Percentiles rank a stretch among this genome's conserved stretches.
Conservation (phyloP, 2,113 vertebrate species). For the Peromyscus maniculatus region DNA sequence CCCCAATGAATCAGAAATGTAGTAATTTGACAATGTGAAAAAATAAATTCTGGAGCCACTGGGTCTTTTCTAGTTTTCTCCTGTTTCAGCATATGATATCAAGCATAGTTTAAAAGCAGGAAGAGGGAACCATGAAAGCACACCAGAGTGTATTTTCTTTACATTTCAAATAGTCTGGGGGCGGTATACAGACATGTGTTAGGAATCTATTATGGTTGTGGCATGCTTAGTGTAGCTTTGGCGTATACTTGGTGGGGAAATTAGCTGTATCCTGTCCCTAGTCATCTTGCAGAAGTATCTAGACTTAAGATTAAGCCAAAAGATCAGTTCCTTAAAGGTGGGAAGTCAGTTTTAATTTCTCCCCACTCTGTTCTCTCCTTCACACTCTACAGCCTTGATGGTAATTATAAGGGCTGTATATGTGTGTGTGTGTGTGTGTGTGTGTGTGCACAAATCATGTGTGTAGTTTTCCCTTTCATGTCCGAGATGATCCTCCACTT, state of each 20-base stretch:
- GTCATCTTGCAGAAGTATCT: neutral
- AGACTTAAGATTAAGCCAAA: slow-evolving; percentile 46
- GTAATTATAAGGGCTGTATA: neutral
- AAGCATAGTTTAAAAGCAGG: neutral
- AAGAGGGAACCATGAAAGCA: neutral
- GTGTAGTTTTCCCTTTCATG: neutral
- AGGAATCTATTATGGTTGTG: neutral
- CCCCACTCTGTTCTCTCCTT: neutral
- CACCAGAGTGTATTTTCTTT: neutral
- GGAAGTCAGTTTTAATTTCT: neutral
- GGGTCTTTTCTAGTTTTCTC: neutral
- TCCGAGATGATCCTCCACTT: neutral
- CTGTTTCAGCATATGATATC: neutral
- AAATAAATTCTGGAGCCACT: neutral
- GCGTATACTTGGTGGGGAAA: neutral
- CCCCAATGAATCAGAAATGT: slow-evolving; percentile 35
- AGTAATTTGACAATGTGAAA: neutral
- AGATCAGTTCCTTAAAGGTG: neutral
- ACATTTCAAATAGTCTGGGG: neutral
- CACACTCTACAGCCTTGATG: neutral
- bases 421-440: neutral
- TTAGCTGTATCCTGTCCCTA: neutral
- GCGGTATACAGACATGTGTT: neutral
- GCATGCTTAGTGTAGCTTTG: neutral
- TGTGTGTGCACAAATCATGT: no score